Base-by-base conservation (phyloP, 2,797 vertebrate species). In the Iguana delicatissima region DNA sequence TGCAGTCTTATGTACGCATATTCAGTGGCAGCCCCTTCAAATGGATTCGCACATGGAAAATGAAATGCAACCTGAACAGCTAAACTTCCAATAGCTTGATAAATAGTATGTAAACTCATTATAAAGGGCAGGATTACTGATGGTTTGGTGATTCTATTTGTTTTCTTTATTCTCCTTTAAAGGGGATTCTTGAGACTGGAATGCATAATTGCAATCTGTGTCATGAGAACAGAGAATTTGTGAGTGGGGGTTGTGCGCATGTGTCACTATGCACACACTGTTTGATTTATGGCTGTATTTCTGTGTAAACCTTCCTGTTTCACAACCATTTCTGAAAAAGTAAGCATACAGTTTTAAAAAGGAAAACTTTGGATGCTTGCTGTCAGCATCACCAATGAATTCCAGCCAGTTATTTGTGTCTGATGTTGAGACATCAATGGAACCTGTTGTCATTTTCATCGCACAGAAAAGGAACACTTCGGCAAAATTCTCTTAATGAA, bases 321-420 rank as follows among this genome's bases (percentile, higher is more conserved):
- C 3, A 62, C 1, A 42, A 20, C 16, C 38, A 16, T 38, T 55
- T 57, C 22, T 38, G 13, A 57, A 80, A 38, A 85, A 92, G 93
- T 91, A 93, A 92, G 87, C 50, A 86, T 85, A 52, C 26, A 35
- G 29, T 0, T 32, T 88, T 93, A 79, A 62, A 13, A 42, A 92
- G 89, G 3, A 89, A 94, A 94, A 91, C 24, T 89, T 79, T 1
- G 1, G 90, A 94, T 93, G 93, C 87, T 62, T 92, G 85, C 73
- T 87, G 73, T 92, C 80, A 74, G 73, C 86, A 88, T 73, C 79
- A 76, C 26, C 79, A 12, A 16, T 0, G 3, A 89, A 42, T 52
- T 91, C 91, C 76, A 72, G 92, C 77, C 72, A 89, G 74, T 90
- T 26, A 14, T 55, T 35, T 8, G 0, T 77, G 35, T 80, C 46